phyloP scores from a whole-genome alignment of 2,797 vertebrate species.

The Leucoraja ocellata region DNA sequence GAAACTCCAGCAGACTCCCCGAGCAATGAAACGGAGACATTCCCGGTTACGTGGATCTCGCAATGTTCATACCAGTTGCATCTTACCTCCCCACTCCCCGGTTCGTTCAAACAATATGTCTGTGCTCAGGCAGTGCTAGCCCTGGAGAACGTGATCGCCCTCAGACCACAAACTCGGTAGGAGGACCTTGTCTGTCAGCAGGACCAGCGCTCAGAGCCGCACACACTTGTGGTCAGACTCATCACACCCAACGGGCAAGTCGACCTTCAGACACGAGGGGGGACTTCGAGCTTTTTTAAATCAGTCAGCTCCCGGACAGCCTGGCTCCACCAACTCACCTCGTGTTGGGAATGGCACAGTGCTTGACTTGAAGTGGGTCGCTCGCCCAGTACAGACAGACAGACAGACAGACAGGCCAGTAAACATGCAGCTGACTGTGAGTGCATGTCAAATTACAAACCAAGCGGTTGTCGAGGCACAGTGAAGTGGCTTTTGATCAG shows the following conservation, averaged over 20 bases:
- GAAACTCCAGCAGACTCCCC: too few species aligned
- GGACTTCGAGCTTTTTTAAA: neutral
- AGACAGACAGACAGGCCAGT: too few species aligned
- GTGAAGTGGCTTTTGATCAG: neutral
- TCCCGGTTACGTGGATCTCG: neutral
- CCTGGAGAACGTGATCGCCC: neutral
- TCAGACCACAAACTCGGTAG: neutral
- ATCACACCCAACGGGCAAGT: neutral
- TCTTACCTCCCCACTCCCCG: constrained; percentile 8
- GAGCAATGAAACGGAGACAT: neutral
- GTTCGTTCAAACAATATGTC: neutral
- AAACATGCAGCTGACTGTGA: neutral
- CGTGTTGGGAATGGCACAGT: neutral
- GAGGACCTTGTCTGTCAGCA: neutral
- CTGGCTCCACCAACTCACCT: neutral
- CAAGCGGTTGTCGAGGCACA: neutral
- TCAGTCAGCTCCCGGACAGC: neutral
- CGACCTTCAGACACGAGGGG: constrained; percentile 16
- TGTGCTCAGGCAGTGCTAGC: too few species aligned
- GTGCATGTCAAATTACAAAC: constrained; percentile 4
- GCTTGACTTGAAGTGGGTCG: neutral
- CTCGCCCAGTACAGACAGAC: neutral
- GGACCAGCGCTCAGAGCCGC: neutral
- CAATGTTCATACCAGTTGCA: neutral
- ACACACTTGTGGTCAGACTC: constrained; percentile 31